A percentile compares a stretch with the other conserved stretches of the same genome.
phyloP scores from a whole-genome alignment of 2,888 invertebrate species.

The Hypselothyrea guttata region DNA sequence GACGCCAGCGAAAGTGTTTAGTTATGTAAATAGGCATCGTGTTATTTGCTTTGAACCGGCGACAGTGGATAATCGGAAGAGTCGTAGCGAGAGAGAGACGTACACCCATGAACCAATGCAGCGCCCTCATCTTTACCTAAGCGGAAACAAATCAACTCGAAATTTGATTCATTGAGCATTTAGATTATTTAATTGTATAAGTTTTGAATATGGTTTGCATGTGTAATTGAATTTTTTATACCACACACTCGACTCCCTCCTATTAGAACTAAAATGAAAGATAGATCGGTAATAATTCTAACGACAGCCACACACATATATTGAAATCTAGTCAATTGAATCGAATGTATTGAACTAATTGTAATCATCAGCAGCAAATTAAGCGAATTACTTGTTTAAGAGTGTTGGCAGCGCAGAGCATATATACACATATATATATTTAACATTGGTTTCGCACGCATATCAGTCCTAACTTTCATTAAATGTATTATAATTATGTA shows the following conservation, averaged over 20 bases:
- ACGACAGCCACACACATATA: constrained; percentile 55
- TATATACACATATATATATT: constrained; percentile 22
- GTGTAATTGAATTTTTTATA: constrained; percentile 20
- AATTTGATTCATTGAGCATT: constrained; percentile 59
- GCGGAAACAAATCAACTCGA: constrained; percentile 53
- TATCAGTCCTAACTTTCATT: constrained; percentile 67
- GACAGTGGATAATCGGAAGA: constrained; percentile 42
- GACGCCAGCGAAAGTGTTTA: constrained; percentile 95
- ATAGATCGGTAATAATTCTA: constrained; percentile 45
- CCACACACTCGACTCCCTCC: constrained; percentile 63
- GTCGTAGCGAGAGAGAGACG: constrained; percentile 19
- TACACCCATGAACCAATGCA: constrained; percentile 37
- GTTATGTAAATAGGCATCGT: constrained; percentile 85
- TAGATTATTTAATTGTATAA: constrained; percentile 49
- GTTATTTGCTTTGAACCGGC: constrained; percentile 31
- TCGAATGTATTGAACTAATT: constrained; percentile 74
- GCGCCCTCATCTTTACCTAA: constrained; percentile 49
- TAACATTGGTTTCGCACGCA: constrained; percentile 68
- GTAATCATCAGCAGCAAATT: constrained; percentile 32
- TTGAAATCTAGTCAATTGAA: constrained; percentile 76
- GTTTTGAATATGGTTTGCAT: constrained; percentile 41
- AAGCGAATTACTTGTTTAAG: constrained; percentile 16
- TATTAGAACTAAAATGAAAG: constrained; percentile 43
- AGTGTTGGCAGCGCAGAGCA: constrained; percentile 27
- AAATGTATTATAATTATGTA: constrained; percentile 75